Base-by-base conservation (phyloP, 2,888 invertebrate species). In the Drosophila kokeensis region DNA sequence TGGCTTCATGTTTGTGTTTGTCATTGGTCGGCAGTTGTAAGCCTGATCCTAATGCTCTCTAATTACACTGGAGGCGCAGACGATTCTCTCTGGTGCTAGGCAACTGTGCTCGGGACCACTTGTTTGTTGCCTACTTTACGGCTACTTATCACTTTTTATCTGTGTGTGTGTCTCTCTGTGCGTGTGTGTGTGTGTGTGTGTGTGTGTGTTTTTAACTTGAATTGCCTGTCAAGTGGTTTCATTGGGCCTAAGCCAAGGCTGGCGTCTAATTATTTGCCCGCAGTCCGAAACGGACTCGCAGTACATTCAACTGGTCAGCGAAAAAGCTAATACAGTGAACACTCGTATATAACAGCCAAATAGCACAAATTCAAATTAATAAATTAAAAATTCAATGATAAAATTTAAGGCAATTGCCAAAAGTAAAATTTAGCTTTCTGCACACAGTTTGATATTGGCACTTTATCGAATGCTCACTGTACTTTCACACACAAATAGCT, bases 1-100 rank as follows among this genome's bases (percentile, higher is more conserved):
- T 42, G 42, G 42, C 42, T 2, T 15, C 45, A 24, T 45, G 45
- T 27, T 79, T 71, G 55, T 38, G 69, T 70, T 68, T 82, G 42
- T 45, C 60, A 73, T 79, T 79, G 76, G 66, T 38, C 15, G 57
- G 65, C 54, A 66, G 66, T 66, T 76, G 69, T 82, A 69, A 69
- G 85, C 70, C 75, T 90, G 88, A 87, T 86, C 87, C 83, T 83
- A 90, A 90, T 86, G 87, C 90, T 83, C 79, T 83, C 89, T 87
- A 90, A 87, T 87, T 87, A 87, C 89, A 86, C 88, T 67, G 69
- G 49, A 45, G 63, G 67, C 63, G 52, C 36, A 29, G 32, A n/a
- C 53, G 57, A 61, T 63, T 30, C 53, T 54, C 42, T 45, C 45
- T 45, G 21, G n/a, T 15, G 69, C 67, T 70, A 50, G 75, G 68